Conservation (phyloP, 2,797 vertebrate species). For the Apogon hyalosoma region DNA sequence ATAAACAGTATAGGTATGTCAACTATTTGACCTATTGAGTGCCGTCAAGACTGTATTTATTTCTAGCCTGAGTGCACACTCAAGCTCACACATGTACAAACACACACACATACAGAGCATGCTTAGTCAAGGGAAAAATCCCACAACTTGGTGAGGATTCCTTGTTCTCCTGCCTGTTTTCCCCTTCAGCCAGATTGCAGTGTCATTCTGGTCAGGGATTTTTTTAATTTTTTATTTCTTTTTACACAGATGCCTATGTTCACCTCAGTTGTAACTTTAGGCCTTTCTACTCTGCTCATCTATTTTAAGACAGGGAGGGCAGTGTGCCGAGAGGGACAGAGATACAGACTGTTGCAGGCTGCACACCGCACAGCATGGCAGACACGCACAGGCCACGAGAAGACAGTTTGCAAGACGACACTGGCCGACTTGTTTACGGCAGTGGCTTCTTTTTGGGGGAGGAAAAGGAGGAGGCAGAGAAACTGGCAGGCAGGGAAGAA, state of each 20-base stretch:
- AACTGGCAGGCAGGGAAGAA: conserved; percentile 58
- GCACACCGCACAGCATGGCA: conserved; percentile 41
- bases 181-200: conserved; percentile 39
- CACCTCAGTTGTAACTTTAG: conserved; percentile 67
- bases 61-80: conserved; percentile 29
- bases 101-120: conserved; percentile 36
- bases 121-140: conserved; percentile 67
- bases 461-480: conserved; percentile 30
- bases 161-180: conserved; percentile 40
- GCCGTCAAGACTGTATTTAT: conserved; percentile 56
- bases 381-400: conserved; percentile 41
- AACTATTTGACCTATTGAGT: conserved; percentile 59
- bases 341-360: conserved; percentile 58
- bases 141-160: conserved; percentile 65
- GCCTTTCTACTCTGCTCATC: conserved; percentile 63
- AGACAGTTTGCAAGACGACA: conserved; percentile 71
- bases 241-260: conserved; percentile 38
- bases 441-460: conserved; percentile 64
- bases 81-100: conserved; percentile 24
- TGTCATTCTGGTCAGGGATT: conserved; percentile 56
- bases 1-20: conserved; percentile 9
- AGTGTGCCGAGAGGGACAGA: conserved; percentile 63
- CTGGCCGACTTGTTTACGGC: conserved; percentile 74
- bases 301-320: conserved; percentile 79
- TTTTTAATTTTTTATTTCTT: conserved; percentile 20